phyloP scores from a whole-genome alignment of 2,113 vertebrate genomes.

The Pygoscelis antarcticus region DNA sequence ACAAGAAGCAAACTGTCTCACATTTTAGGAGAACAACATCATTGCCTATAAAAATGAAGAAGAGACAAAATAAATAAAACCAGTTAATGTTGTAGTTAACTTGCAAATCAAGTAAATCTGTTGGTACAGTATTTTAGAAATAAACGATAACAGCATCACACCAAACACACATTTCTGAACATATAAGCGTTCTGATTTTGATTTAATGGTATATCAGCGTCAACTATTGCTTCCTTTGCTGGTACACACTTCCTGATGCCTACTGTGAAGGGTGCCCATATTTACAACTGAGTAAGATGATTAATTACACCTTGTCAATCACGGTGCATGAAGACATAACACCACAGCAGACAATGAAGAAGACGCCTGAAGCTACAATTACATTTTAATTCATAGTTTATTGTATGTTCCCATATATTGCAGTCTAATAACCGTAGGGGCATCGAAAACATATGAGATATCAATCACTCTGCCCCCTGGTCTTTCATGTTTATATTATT shows the following conservation, averaged over 20 bases:
- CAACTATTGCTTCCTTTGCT: slow-evolving; percentile 81
- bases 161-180: slow-evolving; percentile 81
- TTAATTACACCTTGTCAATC: slow-evolving; percentile 88
- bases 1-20: slow-evolving; percentile 84
- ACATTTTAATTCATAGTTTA: slow-evolving; percentile 82
- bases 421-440: slow-evolving; percentile 78
- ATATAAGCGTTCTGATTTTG: slow-evolving; percentile 73
- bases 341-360: slow-evolving; percentile 83
- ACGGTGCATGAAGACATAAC: slow-evolving; percentile 86
- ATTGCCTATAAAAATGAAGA: slow-evolving; percentile 80
- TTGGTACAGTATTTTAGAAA: slow-evolving; percentile 84
- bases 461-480: slow-evolving; percentile 78
- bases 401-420: slow-evolving; percentile 81
- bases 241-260: slow-evolving; percentile 83
- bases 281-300: slow-evolving; percentile 86
- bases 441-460: slow-evolving; percentile 75
- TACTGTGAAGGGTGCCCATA: slow-evolving; percentile 83
- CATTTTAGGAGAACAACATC: slow-evolving; percentile 81
- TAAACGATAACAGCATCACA: slow-evolving; percentile 81
- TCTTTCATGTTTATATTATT: slow-evolving; percentile 63
- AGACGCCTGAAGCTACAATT: slow-evolving; percentile 83
- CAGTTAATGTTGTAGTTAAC: slow-evolving; percentile 84
- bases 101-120: slow-evolving; percentile 85
- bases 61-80: slow-evolving; percentile 83
- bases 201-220: slow-evolving; percentile 82